Base-by-base conservation (phyloP, 2,113 vertebrate species). In the Felis chaus region DNA sequence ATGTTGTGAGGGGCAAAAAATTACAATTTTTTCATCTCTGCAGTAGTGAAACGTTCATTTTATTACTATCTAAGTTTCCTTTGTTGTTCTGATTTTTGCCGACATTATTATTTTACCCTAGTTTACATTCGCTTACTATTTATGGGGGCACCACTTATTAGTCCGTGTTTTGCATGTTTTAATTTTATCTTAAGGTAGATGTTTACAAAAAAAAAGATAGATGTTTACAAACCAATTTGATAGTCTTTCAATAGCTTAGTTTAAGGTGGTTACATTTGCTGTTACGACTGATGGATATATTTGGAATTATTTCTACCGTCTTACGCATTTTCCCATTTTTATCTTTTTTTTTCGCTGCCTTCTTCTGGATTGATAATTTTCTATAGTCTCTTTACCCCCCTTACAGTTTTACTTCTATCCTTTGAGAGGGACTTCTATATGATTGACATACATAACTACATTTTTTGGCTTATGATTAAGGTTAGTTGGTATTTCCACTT, bases 381-480 rank as follows among this genome's bases (percentile, higher is more conserved):
- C 8, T 92, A 0, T 9, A 21, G 3, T 33, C 8, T 18, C 21
- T 92, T 48, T 23, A 33, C 18, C 0, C 21, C 4, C 0, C 8
- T 53, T 27, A 7, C 45, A 0, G 23, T 29, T 63, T 23, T 21
- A 2, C 25, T n/a, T 82, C 25, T 29, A 0, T 45, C 57, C 45
- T 19, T 85, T 57, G 2, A 25, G 21, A 29, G 7, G 8, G 9
- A 82, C 18, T 7, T 55, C 14, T 10, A 13, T 33, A 5, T 16
- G n/a, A 19, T 14, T 53, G 87, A 82, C 7, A 21, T 8, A 15
- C 11, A 4, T 41, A 69, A 74, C 27, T 87, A 0, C 31, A 10
- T 1, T 71, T 33, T 45, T 86, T 33, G 29, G 23, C 50, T 73
- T 79, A 33, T 29, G 50, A 65, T 73, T 39, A 48, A 18, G 41